These are phyloP conservation scores for Campoletis raptor DNA, from an alignment of 2,888 invertebrate species.

Conservation along the genomic window DNA sequence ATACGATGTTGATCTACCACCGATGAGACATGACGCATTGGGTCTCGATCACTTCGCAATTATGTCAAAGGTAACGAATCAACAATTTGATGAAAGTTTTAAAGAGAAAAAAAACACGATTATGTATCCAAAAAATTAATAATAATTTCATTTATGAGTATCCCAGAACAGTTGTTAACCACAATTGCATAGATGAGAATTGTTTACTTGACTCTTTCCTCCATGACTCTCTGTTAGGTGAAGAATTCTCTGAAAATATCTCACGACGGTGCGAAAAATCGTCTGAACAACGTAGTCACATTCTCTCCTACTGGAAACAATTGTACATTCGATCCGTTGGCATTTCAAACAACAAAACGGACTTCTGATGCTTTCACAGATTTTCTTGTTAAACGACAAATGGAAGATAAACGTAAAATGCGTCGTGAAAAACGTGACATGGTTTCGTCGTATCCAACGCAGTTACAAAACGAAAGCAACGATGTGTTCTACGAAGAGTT, in stretches of 20 bases:
- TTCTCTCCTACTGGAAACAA: background rate
- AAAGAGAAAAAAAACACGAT: too few species aligned
- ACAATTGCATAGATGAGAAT: background rate
- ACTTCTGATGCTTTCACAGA: conserved; percentile 86
- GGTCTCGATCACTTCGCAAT: conserved; percentile 90
- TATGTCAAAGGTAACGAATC: conserved; percentile 85
- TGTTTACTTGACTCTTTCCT: background rate
- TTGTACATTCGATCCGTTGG: conserved; percentile 4
- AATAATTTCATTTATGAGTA: background rate
- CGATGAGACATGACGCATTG: conserved; percentile 90
- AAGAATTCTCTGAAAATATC: conserved; percentile 79
- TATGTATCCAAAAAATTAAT: too few species aligned
- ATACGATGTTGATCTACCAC: conserved; percentile 86
- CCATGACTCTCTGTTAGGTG: conserved; percentile 76
- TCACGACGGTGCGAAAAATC: conserved; percentile 75
- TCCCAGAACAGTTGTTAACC: conserved; percentile 13
- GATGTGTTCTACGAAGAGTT: conserved; percentile 76
- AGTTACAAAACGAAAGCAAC: conserved; percentile 71
- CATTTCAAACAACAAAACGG: conserved; percentile 75
- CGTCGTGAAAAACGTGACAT: conserved; percentile 74
- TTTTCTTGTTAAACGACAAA: conserved; percentile 87
- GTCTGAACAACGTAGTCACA: conserved; percentile 51
- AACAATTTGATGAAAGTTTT: background rate
- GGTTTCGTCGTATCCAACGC: conserved; percentile 57
- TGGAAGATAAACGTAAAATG: conserved; percentile 74